Conservation (phyloP, 1,140 invertebrate genomes). For the Lepidotrigona ventralis region DNA sequence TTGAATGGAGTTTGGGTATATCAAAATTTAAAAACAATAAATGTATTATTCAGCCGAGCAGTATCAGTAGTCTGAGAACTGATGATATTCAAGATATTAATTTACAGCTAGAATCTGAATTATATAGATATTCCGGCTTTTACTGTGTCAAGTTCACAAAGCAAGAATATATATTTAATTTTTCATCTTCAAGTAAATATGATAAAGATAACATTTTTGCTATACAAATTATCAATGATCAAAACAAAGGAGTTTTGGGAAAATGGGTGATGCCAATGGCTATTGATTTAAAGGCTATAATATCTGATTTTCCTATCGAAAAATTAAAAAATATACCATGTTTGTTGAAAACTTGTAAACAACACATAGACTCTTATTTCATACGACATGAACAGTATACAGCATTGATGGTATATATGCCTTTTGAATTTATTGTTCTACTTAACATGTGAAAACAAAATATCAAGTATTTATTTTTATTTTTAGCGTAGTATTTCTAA, state of each 20-base stretch:
- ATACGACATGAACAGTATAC: slow-evolving; percentile 54
- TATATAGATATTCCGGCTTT: slow-evolving; percentile 60
- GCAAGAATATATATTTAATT: slow-evolving; percentile 56
- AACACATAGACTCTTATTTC: slow-evolving; percentile 56
- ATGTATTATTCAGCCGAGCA: background rate
- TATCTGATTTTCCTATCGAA: slow-evolving; percentile 43
- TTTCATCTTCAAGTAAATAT: slow-evolving; percentile 20
- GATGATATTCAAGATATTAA: slow-evolving; percentile 26
- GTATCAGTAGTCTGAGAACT: background rate
- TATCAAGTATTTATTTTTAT: slow-evolving; percentile 9
- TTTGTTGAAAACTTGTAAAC: slow-evolving; percentile 60
- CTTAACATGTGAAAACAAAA: background rate
- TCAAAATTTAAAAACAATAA: slow-evolving; percentile 33
- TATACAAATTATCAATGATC: slow-evolving; percentile 51
- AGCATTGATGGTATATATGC: slow-evolving; percentile 49
- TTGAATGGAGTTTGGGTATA: slow-evolving; percentile 34
- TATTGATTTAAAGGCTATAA: slow-evolving; percentile 51
- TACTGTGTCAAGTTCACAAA: slow-evolving; percentile 44
- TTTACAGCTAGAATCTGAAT: slow-evolving; percentile 37
- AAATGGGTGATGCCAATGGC: slow-evolving; percentile 67
- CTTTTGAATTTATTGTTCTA: background rate
- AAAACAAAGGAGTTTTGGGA: slow-evolving; percentile 49
- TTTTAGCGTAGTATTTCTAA: slow-evolving; percentile 39
- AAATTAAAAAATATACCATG: slow-evolving; percentile 25
- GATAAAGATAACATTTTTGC: slow-evolving; percentile 18